Base-by-base conservation (phyloP, 2,797 vertebrate genomes). In the Steatocranus sp. region DNA sequence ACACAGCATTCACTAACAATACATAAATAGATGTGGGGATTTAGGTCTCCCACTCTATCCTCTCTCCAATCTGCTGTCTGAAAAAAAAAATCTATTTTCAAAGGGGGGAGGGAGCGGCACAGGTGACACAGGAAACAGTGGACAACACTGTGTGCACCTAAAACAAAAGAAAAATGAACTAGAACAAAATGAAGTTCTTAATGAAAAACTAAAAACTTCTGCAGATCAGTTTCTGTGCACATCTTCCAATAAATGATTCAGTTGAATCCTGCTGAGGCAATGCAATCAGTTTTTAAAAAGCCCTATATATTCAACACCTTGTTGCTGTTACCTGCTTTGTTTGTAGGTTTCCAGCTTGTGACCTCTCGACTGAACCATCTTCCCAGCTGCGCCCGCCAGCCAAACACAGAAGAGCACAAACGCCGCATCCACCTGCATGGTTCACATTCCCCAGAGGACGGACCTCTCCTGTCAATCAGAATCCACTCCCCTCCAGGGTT, bases 341-440 rank as follows among this genome's bases (percentile, higher is more conserved):
- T 93, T 96, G 88, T 94, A 94, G 87, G 91, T 90, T 85, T 96
- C 95, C 79, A 94, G 93, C 79, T 91, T 95, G 85, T 94, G 93
- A 88, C 94, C 94, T 90, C 91, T 90, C 1, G 88, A 79, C 83
- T 92, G 93, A 75, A 90, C 58, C 61, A 89, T 90, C 89, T 85
- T 96, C 70, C 93, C 95, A 18, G 92, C 85, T 48, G 89, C 88
- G 18, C 86, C 90, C 9, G 76, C 78, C 30, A 96, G 89, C 92
- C 94, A 95, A 68, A 95, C 83, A 84, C 92, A 96, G 86, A 95
- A 75, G 90, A 97, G 91, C 91, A 96, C 85, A 78, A 96, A 84
- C 53, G 92, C 91, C 80, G 94, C 91, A 86, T 96, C 95, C 94
- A 93, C 92, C 94, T 94, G 95, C 96, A 96, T 97, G 93, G 83